Evolutionary conservation across 2,888 invertebrate species (phyloP).

Genomic region (Germaria angustata): DNA sequence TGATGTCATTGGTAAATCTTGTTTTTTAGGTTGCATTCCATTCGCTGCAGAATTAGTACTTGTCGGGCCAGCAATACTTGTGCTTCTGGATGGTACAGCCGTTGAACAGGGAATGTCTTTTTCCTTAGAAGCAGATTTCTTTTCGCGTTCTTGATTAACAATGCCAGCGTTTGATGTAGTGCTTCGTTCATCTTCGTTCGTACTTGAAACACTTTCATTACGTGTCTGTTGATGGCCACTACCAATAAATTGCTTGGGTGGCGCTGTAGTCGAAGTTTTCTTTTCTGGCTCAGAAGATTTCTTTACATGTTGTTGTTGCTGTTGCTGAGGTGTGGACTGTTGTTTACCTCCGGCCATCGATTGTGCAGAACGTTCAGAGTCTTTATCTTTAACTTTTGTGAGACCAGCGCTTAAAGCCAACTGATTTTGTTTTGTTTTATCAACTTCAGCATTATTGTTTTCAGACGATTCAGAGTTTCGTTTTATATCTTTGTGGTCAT

Average conservation of each 20-base stretch:
- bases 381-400: constrained; percentile 72
- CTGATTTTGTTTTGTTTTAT: constrained; percentile 85
- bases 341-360: constrained; percentile 15
- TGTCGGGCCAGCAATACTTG: constrained; percentile 63
- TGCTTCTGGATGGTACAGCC: constrained; percentile 30
- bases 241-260: constrained; percentile 72
- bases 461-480: constrained; percentile 76
- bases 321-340: constrained; percentile 55
- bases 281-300: constrained; percentile 61
- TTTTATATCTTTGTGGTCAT: constrained; percentile 73
- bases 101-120: constrained; percentile 71
- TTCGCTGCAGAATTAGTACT: background rate
- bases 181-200: constrained; percentile 81
- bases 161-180: constrained; percentile 2
- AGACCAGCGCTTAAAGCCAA: constrained; percentile 86
- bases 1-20: constrained; percentile 71
- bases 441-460: constrained; percentile 79
- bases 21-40: constrained; percentile 69
- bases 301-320: constrained; percentile 70
- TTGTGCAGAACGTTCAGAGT: constrained; percentile 39
- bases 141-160: constrained; percentile 66
- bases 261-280: constrained; percentile 64
- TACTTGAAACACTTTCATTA: constrained; percentile 69
- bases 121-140: constrained; percentile 73
- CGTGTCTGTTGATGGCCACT: constrained; percentile 54